A percentile compares a stretch with the other conserved stretches of the same genome.
Evolutionary conservation across 2,113 vertebrate species (phyloP).

Genomic region (Macquaria ambigua): DNA sequence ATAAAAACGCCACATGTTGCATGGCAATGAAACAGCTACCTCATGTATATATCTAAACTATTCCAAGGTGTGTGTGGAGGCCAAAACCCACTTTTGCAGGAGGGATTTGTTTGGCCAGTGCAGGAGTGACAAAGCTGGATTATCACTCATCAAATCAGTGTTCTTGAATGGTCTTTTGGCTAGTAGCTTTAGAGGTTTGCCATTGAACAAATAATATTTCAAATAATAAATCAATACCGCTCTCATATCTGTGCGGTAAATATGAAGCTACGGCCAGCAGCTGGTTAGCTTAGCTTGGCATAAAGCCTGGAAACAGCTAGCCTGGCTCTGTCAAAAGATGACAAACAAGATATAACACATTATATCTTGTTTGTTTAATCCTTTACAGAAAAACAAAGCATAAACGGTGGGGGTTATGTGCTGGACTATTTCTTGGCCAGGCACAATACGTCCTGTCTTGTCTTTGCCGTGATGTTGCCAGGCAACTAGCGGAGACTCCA

Average conservation of each 20-base stretch:
- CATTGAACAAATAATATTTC: background rate
- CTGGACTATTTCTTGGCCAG: too few species aligned
- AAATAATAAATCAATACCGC: too few species aligned
- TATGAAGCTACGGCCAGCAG: background rate
- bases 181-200: background rate
- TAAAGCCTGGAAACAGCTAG: background rate
- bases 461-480: background rate
- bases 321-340: background rate
- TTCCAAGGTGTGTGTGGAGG: conserved; percentile 57
- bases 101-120: conserved; percentile 43
- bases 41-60: conserved; percentile 64
- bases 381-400: too few species aligned
- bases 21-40: conserved; percentile 79
- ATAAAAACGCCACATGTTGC: conserved; percentile 85
- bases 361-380: too few species aligned
- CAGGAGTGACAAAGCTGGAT: conserved; percentile 22
- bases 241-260: background rate
- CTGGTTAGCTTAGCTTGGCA: background rate
- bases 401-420: too few species aligned
- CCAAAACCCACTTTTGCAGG: conserved; percentile 54
- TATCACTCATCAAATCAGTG: conserved; percentile 2
- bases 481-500: background rate
- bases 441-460: background rate
- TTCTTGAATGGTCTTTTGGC: background rate
- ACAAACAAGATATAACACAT: background rate